Percentiles rank a stretch among this genome's conserved stretches.
Evolutionary conservation across 2,113 vertebrate species (phyloP).

Genomic region (Colistium nudipinnis): DNA sequence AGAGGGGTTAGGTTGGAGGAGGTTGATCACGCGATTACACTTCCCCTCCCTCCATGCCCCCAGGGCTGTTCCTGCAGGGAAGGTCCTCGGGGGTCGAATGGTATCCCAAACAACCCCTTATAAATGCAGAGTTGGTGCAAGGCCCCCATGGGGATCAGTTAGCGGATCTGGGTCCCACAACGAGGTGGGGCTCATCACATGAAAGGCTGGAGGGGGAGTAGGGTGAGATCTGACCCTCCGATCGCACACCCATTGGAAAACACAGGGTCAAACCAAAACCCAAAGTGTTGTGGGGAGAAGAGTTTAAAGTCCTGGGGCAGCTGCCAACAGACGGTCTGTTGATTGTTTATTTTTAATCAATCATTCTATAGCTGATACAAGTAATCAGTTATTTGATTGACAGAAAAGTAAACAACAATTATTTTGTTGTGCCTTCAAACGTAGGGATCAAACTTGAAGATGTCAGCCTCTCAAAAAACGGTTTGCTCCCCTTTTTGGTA

Average conservation of each 20-base stretch:
- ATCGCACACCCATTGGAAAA: background rate
- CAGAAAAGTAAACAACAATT: too few relatives aligned
- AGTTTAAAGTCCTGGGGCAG: background rate
- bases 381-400: too few relatives aligned
- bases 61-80: constrained; percentile 2
- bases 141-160: constrained; percentile 20
- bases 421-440: too few relatives aligned
- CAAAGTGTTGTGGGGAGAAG: background rate
- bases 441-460: too few relatives aligned
- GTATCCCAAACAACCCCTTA: constrained; percentile 28
- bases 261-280: background rate
- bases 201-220: background rate
- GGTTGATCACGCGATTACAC: background rate
- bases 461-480: too few relatives aligned
- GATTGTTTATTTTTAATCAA: too few relatives aligned
- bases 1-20: too few relatives aligned
- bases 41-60: constrained; percentile 4
- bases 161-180: background rate
- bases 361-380: too few relatives aligned
- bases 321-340: too few relatives aligned
- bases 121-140: constrained; percentile 35
- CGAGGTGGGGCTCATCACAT: background rate
- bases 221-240: background rate
- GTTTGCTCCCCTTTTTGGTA: too few relatives aligned
- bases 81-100: constrained; percentile 48